A percentile compares a stretch with the other conserved stretches of the same genome.
These are phyloP conservation scores for Stegastes partitus DNA, from an alignment of 2,113 vertebrate genomes.

Conservation along the genomic window DNA sequence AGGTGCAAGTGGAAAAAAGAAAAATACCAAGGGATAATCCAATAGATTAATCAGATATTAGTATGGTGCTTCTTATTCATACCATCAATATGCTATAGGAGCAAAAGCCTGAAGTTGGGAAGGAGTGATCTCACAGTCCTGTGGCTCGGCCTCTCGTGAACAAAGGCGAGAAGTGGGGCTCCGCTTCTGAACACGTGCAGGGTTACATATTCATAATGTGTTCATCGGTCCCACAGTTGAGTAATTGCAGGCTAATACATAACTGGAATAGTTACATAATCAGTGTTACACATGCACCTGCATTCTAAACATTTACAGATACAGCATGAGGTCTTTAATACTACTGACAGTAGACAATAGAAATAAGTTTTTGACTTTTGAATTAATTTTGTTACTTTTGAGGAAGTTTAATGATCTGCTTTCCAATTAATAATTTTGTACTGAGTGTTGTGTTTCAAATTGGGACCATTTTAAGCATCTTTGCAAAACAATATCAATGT, in stretches of 20 bases:
- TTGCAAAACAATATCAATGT: neutral
- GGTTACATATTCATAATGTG: neutral
- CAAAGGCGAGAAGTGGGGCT: slow-evolving; percentile 3
- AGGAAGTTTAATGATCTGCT: neutral
- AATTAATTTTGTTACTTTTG: neutral
- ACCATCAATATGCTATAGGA: too few species aligned
- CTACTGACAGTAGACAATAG: neutral
- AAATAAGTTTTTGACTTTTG: too few species aligned
- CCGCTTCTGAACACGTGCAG: neutral
- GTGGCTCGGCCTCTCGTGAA: neutral
- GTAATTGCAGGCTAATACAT: slow-evolving; percentile 9
- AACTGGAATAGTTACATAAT: slow-evolving; percentile 16
- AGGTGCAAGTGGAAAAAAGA: neutral
- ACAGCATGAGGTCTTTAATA: neutral
- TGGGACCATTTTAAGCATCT: neutral
- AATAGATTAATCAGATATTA: neutral
- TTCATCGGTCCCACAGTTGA: neutral
- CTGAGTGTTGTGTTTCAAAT: neutral
- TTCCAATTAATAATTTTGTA: neutral
- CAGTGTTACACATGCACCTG: neutral
- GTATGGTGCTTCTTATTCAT: too few species aligned
- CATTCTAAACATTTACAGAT: neutral
- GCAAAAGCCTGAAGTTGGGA: neutral
- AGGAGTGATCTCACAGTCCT: neutral
- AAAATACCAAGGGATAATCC: neutral